Base-by-base conservation (phyloP, 2,888 invertebrate genomes). In the Raillietiella orientalis region DNA sequence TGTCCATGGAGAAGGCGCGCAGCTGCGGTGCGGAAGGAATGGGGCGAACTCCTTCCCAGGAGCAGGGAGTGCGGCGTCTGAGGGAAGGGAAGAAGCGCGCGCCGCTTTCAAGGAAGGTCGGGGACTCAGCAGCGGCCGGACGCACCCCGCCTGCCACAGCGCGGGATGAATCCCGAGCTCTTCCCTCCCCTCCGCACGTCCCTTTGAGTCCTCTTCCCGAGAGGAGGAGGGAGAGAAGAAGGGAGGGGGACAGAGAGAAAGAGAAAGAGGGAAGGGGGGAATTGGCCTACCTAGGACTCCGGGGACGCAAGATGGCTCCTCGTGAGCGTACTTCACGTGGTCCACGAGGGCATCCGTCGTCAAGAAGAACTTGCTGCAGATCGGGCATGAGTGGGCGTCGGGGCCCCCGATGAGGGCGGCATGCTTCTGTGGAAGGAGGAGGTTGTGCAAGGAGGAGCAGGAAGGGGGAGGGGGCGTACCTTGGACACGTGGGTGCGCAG, bases 251-350 rank as follows among this genome's bases (percentile, higher is more conserved):
- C 50, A 59, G 58, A 46, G 58, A 57, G 37, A 57, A 52, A 30
- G 6, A 17, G 11, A 27, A 19, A 17, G 14, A 16, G 25, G 28
- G 23, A 21, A 14, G 9, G 14, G 16, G 12, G 25, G 6, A 3
- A 2, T 10, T 3, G 10, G 65, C 69, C 69, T 69, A 72, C 72
- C 71, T 56, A 70, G 69, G 52, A 70, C 70, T 45, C 70, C 70
- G 38, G 69, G 66, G 37, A 70, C 69, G 49, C 70, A 70, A 20
- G n/a, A 21, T 20, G 75, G 77, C 43, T 79, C 79, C 58, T 79
- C 79, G 52, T 82, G 82, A 28, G 72, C 70, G 46, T 72, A 71
- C 53, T 79, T 79, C 79, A 82, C 79, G 49, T 82, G 82, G 50
- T 82, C 79, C 59, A 82, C 75, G 32, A 82, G 61, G 29, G 75